These are phyloP conservation scores for Synanthedon tipuliformis DNA, from an alignment of 2,888 invertebrate genomes.

Conservation along the genomic window DNA sequence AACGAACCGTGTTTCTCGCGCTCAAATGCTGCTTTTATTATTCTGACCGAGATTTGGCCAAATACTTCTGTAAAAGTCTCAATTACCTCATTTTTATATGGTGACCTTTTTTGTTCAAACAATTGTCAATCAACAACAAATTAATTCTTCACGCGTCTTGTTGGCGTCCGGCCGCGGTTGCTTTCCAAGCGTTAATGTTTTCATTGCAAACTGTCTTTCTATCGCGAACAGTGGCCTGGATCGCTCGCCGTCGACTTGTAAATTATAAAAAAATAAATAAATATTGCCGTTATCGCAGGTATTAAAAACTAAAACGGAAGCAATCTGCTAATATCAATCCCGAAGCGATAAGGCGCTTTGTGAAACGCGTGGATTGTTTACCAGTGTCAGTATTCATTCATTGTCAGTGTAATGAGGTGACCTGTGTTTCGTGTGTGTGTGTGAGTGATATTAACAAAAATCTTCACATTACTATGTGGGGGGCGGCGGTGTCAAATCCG, in stretches of 20 bases:
- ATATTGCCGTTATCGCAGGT: conserved; percentile 40
- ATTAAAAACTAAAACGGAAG: conserved; percentile 34
- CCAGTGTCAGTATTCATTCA: conserved; percentile 40
- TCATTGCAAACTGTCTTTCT: conserved; percentile 45
- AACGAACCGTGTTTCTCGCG: conserved; percentile 5
- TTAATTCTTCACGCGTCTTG: conserved; percentile 63
- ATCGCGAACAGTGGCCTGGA: conserved; percentile 52
- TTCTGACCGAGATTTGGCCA: conserved; percentile 20
- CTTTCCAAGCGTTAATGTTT: conserved; percentile 58
- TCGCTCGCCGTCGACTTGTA: conserved; percentile 46
- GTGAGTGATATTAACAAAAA: conserved; percentile 25
- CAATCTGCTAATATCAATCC: conserved; percentile 44
- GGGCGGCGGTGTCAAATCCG: conserved; percentile 58
- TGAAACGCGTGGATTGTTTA: conserved; percentile 37
- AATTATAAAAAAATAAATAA: conserved; percentile 25
- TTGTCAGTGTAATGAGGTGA: conserved; percentile 49
- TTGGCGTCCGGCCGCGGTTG: conserved; percentile 60
- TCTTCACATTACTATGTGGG: conserved; percentile 48
- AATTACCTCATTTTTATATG: conserved; percentile 29
- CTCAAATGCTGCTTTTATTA: conserved; percentile 10
- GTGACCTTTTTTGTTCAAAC: conserved; percentile 48
- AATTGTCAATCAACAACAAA: conserved; percentile 57
- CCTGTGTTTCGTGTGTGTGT: conserved; percentile 35
- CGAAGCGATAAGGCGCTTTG: conserved; percentile 39
- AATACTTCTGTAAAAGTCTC: conserved; percentile 19